Base-by-base conservation (phyloP, 1,140 invertebrate genomes). In the Pogonomyrmex barbatus region DNA sequence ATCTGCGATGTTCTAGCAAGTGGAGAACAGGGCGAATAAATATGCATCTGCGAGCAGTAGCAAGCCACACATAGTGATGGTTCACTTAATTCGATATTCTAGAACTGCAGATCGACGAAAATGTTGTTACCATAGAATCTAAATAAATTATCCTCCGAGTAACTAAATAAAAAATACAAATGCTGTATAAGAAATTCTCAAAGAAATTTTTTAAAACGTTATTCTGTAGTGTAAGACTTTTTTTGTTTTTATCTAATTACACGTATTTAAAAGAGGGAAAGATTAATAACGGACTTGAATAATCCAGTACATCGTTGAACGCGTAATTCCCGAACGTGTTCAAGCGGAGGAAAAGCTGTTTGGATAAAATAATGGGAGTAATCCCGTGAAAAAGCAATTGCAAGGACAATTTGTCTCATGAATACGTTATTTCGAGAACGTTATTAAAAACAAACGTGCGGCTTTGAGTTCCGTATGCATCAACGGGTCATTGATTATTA, bases 401-500 rank as follows among this genome's bases (percentile, higher is more conserved):
- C 79, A 33, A 36, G 42, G 50, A 56, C 24, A 78, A 78, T 78
- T 78, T 78, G 17, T 39, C 58, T 50, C 58, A 47, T 42, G 50
- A 56, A 81, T 70, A 33, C 17, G 36, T 78, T 78, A 63, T 17
- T 2, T 17, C 76, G 60, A 70, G 4, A 33, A 71, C 24, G 24
- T 81, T 42, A 71, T 56, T 81, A 71, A 54, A 71, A 81, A 81
- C 62, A 67, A 67, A 12, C 14, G 36, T n/a, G 52, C 36, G 60
- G 71, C 17, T 50, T 70, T 50, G 63, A 82, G 10, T 63, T 82
- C 42, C 6, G 65, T 63, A 42, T 86, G 36, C 39, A 56, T 83
- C 62, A 36, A 63, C 30, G 50, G 52, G 56, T 56, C 77, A 68
- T 83, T 73, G 79, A 73, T 75, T 83, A 60, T 73, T 73, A 75